These are phyloP conservation scores for Unio pictorum DNA, from an alignment of 2,888 invertebrate genomes.

Conservation along the genomic window DNA sequence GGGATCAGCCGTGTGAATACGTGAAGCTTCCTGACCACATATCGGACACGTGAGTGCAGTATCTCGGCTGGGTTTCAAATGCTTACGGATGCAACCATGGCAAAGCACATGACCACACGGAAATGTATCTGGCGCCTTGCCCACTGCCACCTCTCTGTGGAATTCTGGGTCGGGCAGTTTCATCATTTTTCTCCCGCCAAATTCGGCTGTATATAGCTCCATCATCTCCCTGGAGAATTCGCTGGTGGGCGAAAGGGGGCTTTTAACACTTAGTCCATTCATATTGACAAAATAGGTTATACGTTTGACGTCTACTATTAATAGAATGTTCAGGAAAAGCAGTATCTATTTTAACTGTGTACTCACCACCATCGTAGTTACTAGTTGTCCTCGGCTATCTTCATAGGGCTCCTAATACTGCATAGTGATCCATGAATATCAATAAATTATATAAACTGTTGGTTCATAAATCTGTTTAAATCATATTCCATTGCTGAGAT, in stretches of 20 bases:
- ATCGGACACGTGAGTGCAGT: conserved; percentile 37
- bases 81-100: conserved; percentile 58
- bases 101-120: conserved; percentile 64
- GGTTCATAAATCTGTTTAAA: too few relatives aligned
- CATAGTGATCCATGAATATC: too few relatives aligned
- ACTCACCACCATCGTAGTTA: too few relatives aligned
- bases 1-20: conserved; percentile 31
- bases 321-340: too few relatives aligned
- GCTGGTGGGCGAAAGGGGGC: not conserved
- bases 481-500: too few relatives aligned
- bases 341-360: too few relatives aligned
- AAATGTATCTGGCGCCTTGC: conserved; percentile 64
- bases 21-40: conserved; percentile 28
- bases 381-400: too few relatives aligned
- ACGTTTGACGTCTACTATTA: too few relatives aligned
- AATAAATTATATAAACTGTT: too few relatives aligned
- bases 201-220: conserved; percentile 1
- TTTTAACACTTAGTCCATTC: not conserved
- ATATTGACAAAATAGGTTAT: not conserved
- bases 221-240: not conserved
- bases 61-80: conserved; percentile 36
- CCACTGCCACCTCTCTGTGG: conserved; percentile 51
- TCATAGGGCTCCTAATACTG: too few relatives aligned
- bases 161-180: conserved; percentile 49
- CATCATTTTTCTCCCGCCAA: conserved; percentile 27